Base-by-base conservation (phyloP, 2,888 invertebrate genomes). In the Melipona beecheii region DNA sequence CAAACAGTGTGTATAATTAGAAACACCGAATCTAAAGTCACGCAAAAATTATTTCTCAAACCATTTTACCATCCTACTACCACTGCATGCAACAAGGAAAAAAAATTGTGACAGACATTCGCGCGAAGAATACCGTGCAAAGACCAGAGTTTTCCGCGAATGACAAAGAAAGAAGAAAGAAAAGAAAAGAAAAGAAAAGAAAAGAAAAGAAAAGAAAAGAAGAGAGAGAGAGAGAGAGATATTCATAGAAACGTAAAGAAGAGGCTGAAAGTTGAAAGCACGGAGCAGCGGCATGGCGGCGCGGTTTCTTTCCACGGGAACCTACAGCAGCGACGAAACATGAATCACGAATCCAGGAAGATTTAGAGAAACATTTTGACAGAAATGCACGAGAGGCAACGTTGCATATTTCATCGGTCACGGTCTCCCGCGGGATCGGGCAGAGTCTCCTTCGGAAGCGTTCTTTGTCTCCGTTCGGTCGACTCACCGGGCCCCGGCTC, bases 381-480 rank as follows among this genome's bases (percentile, higher is more conserved):
- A 86, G 86, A 78, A 85, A 86, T 84, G 81, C 76, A 83, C 54
- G 65, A 65, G n/a, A 52, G 56, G 83, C 75, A 74, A 82, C 73
- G 71, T 66, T 56, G 74, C 52, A 80, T 75, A 87, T 83, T 83
- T 84, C 83, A 84, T 74, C 82, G 84, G 83, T 70, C 78, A 74
- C 70, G 84, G 73, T 82, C 83, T 73, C 82, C 82, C 73, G 52
- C 31, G 69, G 69, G 72, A 64, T 72, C 83, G 82, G 56, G 54
- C 15, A 6, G 17, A 49, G 24, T 66, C 78, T 52, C 36, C 71
- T 68, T 24, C 60, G 78, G 70, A 71, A 65, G 66, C 73, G 62
- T 75, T 72, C 76, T 86, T 72, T 79, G 69, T 86, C 83, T 85
- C 86, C 83, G 80, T 85, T 80, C 68, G 65, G 77, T 64, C 74